Conservation (phyloP, 2,797 vertebrate species). For the Hydrocynus forskahlii region DNA sequence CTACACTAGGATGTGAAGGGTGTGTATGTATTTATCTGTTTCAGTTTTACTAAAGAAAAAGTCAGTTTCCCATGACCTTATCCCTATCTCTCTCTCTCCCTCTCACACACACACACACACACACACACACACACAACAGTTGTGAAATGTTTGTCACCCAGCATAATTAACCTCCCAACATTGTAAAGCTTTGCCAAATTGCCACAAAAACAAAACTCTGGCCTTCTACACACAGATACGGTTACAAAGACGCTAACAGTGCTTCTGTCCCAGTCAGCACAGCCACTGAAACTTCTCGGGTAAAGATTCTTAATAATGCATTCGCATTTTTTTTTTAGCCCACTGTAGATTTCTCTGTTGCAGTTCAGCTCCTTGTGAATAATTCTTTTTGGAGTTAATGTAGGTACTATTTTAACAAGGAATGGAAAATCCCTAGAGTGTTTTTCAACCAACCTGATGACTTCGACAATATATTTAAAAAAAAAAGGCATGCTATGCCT, state of each 20-base stretch:
- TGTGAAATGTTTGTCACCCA: not conserved
- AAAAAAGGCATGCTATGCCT: too few species aligned
- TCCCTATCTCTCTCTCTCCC: not conserved
- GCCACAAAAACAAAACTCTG: constrained; percentile 34
- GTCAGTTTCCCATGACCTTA: not conserved
- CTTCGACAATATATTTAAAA: not conserved
- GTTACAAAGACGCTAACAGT: constrained; percentile 54
- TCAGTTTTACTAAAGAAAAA: not conserved
- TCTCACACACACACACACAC: not conserved
- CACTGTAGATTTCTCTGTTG: not conserved
- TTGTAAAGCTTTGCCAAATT: constrained; percentile 36
- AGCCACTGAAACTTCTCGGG: not conserved
- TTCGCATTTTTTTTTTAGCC: not conserved
- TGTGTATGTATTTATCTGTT: too few species aligned
- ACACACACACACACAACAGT: not conserved
- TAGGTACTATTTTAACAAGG: not conserved
- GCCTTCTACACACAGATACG: not conserved
- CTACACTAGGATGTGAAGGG: too few species aligned
- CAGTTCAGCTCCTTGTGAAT: not conserved
- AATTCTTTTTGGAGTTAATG: not conserved
- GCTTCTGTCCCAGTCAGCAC: constrained; percentile 49
- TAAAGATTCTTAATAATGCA: not conserved
- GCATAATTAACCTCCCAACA: constrained; percentile 54
- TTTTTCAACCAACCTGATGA: not conserved
- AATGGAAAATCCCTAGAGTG: not conserved